Percentiles rank a stretch among this genome's conserved stretches.
Evolutionary conservation across 2,113 vertebrate genomes (phyloP).

Genomic region (Hirundichthys speculiger): DNA sequence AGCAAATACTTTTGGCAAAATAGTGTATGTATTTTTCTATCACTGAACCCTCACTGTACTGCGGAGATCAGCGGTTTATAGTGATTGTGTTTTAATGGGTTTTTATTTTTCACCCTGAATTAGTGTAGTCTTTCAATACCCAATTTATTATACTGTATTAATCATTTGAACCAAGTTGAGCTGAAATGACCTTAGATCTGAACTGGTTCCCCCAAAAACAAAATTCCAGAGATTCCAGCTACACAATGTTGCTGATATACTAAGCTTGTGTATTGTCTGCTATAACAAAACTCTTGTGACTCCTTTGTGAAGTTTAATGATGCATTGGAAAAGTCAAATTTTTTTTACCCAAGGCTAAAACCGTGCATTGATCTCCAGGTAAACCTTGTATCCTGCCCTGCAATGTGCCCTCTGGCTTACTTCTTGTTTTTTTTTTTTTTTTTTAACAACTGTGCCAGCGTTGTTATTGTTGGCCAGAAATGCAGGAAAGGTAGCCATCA

Average conservation of each 20-base stretch:
- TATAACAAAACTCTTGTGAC: constrained; percentile 22
- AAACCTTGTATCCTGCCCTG: constrained; percentile 52
- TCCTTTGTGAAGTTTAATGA: constrained; percentile 38
- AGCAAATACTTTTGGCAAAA: too few relatives aligned
- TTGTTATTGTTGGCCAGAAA: constrained; percentile 62
- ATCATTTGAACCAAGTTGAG: constrained; percentile 10
- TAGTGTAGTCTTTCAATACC: too few relatives aligned
- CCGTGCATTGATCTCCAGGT: constrained; percentile 18
- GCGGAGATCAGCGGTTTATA: too few relatives aligned
- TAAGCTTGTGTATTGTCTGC: constrained; percentile 34
- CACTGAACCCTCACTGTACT: too few relatives aligned
- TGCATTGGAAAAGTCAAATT: constrained; percentile 34
- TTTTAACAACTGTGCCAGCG: constrained; percentile 14
- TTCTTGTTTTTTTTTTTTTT: constrained; percentile 29
- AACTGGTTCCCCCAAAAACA: constrained; percentile 60
- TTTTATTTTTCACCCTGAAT: constrained; percentile 4
- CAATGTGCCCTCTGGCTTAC: constrained; percentile 46
- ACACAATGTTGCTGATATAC: constrained; percentile 26
- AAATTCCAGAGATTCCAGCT: constrained; percentile 53
- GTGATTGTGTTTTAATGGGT: too few relatives aligned
- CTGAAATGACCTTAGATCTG: constrained; percentile 19
- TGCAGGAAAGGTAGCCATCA: constrained; percentile 39
- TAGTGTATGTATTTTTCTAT: too few relatives aligned
- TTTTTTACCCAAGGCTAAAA: constrained; percentile 49
- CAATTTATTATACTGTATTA: not conserved